Percentiles rank a stretch among this genome's conserved stretches.
Conservation (phyloP, 1,140 invertebrate genomes). For the Trialeurodes vaporariorum region DNA sequence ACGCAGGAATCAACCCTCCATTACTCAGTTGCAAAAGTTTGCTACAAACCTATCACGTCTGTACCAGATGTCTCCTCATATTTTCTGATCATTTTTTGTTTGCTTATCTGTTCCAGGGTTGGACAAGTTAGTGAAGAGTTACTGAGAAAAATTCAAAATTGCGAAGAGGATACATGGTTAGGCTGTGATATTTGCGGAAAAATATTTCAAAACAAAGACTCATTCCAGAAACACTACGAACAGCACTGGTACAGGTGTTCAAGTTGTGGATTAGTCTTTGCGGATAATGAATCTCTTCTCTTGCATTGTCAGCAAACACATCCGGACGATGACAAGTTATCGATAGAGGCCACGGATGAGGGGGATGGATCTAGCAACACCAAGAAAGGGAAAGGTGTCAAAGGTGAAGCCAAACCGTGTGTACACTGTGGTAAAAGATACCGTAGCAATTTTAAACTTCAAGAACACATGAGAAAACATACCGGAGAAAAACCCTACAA, state of each 20-base stretch:
- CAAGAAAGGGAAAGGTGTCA: not conserved
- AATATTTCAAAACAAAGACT: not conserved
- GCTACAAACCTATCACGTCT: too few species aligned
- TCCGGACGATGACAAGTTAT: not conserved
- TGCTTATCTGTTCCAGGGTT: not conserved
- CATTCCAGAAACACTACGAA: not conserved
- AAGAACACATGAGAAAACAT: conserved; percentile 40
- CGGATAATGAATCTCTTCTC: not conserved
- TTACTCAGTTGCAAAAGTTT: too few species aligned
- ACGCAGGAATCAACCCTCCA: too few species aligned
- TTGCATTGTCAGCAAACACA: not conserved
- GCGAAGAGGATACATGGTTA: not conserved
- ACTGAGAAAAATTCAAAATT: not conserved
- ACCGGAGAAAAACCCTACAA: conserved; percentile 44
- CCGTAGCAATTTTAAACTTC: conserved; percentile 40
- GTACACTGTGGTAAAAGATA: conserved; percentile 43
- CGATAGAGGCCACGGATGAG: not conserved
- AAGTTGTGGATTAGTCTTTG: not conserved
- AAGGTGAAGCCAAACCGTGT: conserved; percentile 23
- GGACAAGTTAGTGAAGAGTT: not conserved
- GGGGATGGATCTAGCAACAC: too few species aligned
- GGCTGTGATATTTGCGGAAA: not conserved
- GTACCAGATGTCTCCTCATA: too few species aligned
- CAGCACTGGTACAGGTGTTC: not conserved
- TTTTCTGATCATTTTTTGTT: too few species aligned